Percentiles rank a stretch among this genome's conserved stretches.
Conservation (phyloP, 2,888 invertebrate genomes). For the Euclidia mi region DNA sequence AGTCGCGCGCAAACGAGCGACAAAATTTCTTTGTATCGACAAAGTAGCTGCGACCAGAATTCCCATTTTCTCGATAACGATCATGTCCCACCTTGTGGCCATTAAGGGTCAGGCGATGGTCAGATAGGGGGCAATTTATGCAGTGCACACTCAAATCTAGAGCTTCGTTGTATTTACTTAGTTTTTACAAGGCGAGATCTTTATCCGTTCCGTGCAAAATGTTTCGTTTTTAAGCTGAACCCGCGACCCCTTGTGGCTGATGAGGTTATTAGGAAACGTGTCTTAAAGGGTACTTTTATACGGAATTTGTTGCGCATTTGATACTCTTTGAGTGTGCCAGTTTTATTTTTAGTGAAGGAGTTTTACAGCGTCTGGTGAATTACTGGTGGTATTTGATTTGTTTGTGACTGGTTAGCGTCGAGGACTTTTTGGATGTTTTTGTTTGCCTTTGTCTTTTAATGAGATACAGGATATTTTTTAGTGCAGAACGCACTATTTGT, state of each 20-base stretch:
- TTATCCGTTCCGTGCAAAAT: conserved; percentile 77
- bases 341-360: conserved; percentile 2
- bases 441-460: too few relatives aligned
- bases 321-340: conserved; percentile 6
- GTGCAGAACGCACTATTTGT: too few relatives aligned
- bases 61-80: conserved; percentile 84
- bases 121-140: conserved; percentile 86
- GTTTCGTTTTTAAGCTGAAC: conserved; percentile 61
- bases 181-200: conserved; percentile 76
- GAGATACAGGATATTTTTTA: too few relatives aligned
- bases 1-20: conserved; percentile 74
- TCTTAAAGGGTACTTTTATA: conserved; percentile 31
- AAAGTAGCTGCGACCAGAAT: conserved; percentile 77
- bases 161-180: conserved; percentile 78
- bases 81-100: conserved; percentile 85
- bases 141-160: conserved; percentile 84
- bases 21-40: conserved; percentile 83
- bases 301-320: conserved; percentile 26
- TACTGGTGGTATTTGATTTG: too few relatives aligned
- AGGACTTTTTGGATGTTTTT: too few relatives aligned
- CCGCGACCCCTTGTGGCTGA: conserved; percentile 49
- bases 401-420: too few relatives aligned
- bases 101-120: conserved; percentile 87
- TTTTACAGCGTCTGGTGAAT: background rate
- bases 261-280: conserved; percentile 47